Evolutionary conservation across 2,113 vertebrate genomes (phyloP), one percentile per base, ranked within the genome.

Genomic region (Cyphomyrus discorhynchus): DNA sequence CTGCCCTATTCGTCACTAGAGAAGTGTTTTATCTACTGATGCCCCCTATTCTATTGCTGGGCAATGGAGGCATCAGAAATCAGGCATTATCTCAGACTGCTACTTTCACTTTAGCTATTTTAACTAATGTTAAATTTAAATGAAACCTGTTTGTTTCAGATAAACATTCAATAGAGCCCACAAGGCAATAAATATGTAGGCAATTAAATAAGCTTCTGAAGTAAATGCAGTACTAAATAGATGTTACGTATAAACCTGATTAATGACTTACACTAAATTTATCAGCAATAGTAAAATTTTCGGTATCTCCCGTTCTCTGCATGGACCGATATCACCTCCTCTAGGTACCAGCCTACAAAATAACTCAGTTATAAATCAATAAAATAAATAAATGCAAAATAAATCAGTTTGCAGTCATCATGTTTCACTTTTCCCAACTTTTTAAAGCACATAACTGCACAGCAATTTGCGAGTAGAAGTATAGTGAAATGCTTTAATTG

Each of bases 191-290:
- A 88, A 42, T 11, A 4, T 45, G 46, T 35, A 88, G 15, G 8
- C 31, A 88, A 62, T 35, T 53, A 87, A 58, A 86, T 27, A 15
- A 50, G 24, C 84, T 50, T 77, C 46, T 45, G 35, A 88, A 19
- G 1, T 35, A 31, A 88, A 88, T 62, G 35, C 35, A 31, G 35
- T 39, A 66, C 53, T n/a, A 66, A 62, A 27, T 50, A 88, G 35
- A 58, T 21, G 24, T 45, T 56, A 11, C 5, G 50, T 15, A 83
- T 24, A 53, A 89, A 89, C 17, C 5, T 11, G 39, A 58, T 15
- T 31, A 39, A 39, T 19, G 45, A 95, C 95, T 95, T 92, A 94
- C 95, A 93, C 91, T 93, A 92, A 90, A 92, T 91, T 94, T 93
- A 92, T 92, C 92, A 91, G 93, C 94, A 92, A 91, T 93, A 91